Base-by-base conservation (phyloP, 1,140 invertebrate species). In the Acyrthosiphon pisum region DNA sequence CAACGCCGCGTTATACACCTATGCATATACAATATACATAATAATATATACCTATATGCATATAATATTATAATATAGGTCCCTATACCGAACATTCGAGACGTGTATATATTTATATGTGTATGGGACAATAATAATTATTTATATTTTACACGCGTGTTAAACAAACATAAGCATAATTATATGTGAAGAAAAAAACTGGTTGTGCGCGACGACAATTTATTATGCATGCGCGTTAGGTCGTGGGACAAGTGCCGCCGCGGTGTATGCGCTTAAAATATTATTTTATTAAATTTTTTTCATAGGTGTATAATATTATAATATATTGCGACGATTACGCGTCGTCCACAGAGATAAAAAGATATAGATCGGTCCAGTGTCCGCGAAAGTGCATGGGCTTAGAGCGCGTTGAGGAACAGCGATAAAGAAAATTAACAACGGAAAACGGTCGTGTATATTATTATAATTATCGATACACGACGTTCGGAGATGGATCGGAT, bases 101-200 rank as follows among this genome's bases (percentile, higher is more conserved):
- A 92, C 68, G 68, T 41, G 53, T 81, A 22, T 44, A 7, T 35
- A 68, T 68, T 68, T 68, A n/a, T 68, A 68, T 68, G 18, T 44
- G n/a, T 46, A 35, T 83, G 41, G 23, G 84, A 93, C 81, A 86
- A 41, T 53, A 86, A 41, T 53, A 53, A 53, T 92, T 84, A 84
- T 92, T 92, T 92, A 84, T 84, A 50, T 53, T 92, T 92, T 41
- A 83, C 48, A 50, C 91, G 91, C 81, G 37, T 92, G 90, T 91
- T 91, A 92, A 48, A 92, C 91, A 84, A 50, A 92, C 91, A 92
- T 83, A 92, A 91, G 81, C 44, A 92, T 84, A 92, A 92, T 84
- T 83, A 83, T 81, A 91, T n/a, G n/a, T n/a, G 60, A 76, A 20
- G 37, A 81, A 91, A 50, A 92, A 92, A 92, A 84, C 44, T 83